Conservation (phyloP, 2,888 invertebrate genomes). For the Graphium colonna region DNA sequence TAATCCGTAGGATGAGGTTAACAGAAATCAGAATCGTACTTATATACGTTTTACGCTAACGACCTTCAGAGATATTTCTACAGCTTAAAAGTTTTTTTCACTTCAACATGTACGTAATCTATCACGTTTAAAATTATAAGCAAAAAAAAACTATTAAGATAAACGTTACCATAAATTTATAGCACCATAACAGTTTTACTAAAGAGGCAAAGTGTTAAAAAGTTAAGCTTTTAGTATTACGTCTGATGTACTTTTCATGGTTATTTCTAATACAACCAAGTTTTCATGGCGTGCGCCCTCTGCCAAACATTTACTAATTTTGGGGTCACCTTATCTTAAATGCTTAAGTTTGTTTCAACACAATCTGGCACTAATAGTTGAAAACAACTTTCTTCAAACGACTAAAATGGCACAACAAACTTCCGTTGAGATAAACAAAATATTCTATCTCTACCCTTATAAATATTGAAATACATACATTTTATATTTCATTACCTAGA, state of each 20-base stretch:
- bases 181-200: too few relatives aligned
- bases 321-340: conserved; percentile 14
- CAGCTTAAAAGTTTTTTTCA: too few relatives aligned
- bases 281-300: not conserved
- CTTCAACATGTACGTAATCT: too few relatives aligned
- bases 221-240: not conserved
- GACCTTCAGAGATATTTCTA: too few relatives aligned
- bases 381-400: conserved; percentile 2
- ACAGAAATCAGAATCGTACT: too few relatives aligned
- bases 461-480: too few relatives aligned
- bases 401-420: not conserved
- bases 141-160: too few relatives aligned
- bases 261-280: not conserved
- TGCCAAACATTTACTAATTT: conserved; percentile 9
- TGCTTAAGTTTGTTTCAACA: conserved; percentile 5
- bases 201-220: not conserved
- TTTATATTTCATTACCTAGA: too few relatives aligned
- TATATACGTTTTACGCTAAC: too few relatives aligned
- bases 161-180: too few relatives aligned
- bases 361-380: not conserved
- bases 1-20: too few relatives aligned
- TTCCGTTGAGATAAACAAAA: not conserved
- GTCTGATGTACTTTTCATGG: not conserved
- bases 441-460: not conserved
- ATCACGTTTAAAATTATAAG: too few relatives aligned